Conservation (phyloP, 2,888 invertebrate genomes). For the Dysmachus trigonus region DNA sequence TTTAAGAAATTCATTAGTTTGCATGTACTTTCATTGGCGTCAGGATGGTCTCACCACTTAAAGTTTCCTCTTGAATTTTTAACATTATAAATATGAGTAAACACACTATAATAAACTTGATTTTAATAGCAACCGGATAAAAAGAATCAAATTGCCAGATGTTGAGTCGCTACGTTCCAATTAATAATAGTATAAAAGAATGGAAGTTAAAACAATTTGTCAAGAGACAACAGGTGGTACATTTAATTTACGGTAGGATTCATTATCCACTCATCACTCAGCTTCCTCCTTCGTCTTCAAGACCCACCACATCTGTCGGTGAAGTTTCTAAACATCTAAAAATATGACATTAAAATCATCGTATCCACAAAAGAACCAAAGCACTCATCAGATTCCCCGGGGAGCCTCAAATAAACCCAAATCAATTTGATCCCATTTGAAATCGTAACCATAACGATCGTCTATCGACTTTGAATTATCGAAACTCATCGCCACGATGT, state of each 20-base stretch:
- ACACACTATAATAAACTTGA: too few species aligned
- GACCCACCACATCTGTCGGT: background rate
- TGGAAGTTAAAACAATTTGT: background rate
- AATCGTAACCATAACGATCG: constrained; percentile 26
- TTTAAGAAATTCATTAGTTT: too few species aligned
- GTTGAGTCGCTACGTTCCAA: too few species aligned
- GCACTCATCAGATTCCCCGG: background rate
- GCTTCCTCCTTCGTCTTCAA: background rate
- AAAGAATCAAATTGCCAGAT: too few species aligned
- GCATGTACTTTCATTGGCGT: too few species aligned
- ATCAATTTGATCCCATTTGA: constrained; percentile 38
- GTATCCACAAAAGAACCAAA: background rate
- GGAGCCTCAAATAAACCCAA: background rate
- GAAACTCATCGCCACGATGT: background rate
- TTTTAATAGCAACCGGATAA: too few species aligned
- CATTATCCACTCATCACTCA: background rate
- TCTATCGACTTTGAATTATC: background rate
- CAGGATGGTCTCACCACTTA: too few species aligned
- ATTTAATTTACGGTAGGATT: background rate
- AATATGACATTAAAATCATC: constrained; percentile 32
- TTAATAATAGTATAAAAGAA: background rate
- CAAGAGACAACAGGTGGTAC: background rate
- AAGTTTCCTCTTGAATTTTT: too few species aligned
- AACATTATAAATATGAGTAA: too few species aligned
- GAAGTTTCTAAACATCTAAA: background rate